phyloP scores from a whole-genome alignment of 2,797 vertebrate species.

The Neopelma chrysocephalum region DNA sequence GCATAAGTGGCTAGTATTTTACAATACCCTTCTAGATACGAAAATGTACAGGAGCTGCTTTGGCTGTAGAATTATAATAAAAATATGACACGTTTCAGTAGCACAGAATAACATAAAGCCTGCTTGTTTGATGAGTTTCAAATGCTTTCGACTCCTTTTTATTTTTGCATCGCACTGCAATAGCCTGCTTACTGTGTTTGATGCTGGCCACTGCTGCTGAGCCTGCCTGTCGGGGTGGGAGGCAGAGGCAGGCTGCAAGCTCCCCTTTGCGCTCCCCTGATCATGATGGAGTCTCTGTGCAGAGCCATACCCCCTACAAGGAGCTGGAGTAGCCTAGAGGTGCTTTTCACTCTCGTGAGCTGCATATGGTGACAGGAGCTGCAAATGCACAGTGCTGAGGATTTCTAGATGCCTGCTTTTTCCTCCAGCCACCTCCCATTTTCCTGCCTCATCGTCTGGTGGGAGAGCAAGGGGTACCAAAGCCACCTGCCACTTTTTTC shows the following conservation, averaged over 20 bases:
- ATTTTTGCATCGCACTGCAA: conserved; percentile 15
- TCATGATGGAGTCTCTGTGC: not conserved
- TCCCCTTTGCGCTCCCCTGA: not conserved
- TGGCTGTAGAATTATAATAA: not conserved
- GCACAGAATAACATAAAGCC: conserved; percentile 1
- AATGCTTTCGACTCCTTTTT: conserved; percentile 18
- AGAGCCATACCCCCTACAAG: conserved; percentile 18
- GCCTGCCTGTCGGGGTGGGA: not conserved
- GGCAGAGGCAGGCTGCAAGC: not conserved
- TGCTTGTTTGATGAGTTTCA: conserved; percentile 43
- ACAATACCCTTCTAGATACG: not conserved
- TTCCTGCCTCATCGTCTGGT: not conserved
- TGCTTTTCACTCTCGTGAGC: not conserved
- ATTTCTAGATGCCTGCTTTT: not conserved
- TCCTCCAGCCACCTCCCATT: not conserved
- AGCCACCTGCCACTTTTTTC: not conserved
- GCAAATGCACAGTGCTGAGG: not conserved
- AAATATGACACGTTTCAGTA: not conserved
- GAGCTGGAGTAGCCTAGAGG: conserved; percentile 50
- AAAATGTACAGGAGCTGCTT: not conserved
- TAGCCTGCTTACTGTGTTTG: not conserved
- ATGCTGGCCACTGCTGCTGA: not conserved
- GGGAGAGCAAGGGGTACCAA: not conserved
- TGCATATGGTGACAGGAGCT: not conserved
- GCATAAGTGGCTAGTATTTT: not conserved